Conservation (phyloP, 2,113 vertebrate species). For the human region DNA sequence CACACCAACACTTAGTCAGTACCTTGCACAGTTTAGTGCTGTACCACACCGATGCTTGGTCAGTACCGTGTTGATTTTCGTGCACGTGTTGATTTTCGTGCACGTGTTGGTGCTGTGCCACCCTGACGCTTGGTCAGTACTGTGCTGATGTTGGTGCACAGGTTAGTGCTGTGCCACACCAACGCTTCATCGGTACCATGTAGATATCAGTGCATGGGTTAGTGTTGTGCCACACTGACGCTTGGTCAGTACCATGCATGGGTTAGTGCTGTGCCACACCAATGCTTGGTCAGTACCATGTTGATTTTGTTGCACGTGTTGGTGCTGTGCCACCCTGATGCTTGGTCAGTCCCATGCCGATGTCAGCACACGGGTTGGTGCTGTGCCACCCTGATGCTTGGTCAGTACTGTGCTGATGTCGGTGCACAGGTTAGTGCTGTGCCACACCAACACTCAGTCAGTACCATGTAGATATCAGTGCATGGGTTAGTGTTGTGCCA, state of each 20-base stretch:
- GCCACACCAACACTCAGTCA: no score
- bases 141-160: accelerated
- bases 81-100: accelerated
- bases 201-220: no score
- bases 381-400: accelerated
- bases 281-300: accelerated
- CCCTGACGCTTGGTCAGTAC: accelerated
- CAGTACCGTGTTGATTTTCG: accelerated
- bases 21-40: accelerated
- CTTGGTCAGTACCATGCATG: accelerated
- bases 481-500: no score
- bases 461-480: no score
- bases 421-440: accelerated
- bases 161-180: no score
- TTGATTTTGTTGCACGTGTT: not conserved
- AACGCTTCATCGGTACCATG: no score
- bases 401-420: accelerated
- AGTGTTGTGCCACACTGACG: no score
- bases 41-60: no score
- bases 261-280: not conserved
- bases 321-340: accelerated
- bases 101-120: not conserved
- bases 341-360: accelerated
- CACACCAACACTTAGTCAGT: accelerated
- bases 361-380: accelerated